These are phyloP conservation scores for Chionoecetes opilio DNA, from an alignment of 1,140 invertebrate species.

Conservation along the genomic window DNA sequence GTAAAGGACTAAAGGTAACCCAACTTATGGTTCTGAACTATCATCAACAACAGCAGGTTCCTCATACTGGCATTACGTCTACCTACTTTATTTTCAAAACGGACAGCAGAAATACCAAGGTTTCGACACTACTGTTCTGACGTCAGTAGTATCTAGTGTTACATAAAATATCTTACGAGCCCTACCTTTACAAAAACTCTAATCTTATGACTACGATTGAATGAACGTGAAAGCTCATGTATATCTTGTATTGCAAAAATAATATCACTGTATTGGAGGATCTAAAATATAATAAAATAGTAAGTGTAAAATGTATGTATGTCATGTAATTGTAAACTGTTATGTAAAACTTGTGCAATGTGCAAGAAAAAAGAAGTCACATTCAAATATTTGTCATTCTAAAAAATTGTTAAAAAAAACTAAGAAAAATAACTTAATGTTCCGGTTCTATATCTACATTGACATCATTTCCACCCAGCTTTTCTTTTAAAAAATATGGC, in stretches of 20 bases:
- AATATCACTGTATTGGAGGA: slow-evolving; percentile 52
- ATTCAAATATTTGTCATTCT: neutral
- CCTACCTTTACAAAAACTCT: slow-evolving; percentile 34
- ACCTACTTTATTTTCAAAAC: slow-evolving; percentile 76
- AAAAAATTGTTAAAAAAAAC: slow-evolving; percentile 50
- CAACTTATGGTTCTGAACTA: neutral
- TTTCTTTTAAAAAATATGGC: slow-evolving; percentile 24
- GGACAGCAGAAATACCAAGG: slow-evolving; percentile 49
- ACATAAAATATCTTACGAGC: slow-evolving; percentile 53
- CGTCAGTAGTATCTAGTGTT: slow-evolving; percentile 59
- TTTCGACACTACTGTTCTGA: slow-evolving; percentile 9
- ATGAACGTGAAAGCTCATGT: neutral
- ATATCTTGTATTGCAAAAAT: neutral
- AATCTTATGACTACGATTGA: neutral
- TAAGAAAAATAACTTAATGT: neutral
- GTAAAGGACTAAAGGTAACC: neutral
- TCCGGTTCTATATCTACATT: neutral
- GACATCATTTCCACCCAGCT: neutral
- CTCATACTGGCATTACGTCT: slow-evolving; percentile 40
- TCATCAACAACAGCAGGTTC: neutral
- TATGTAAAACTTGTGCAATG: neutral
- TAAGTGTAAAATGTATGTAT: slow-evolving; percentile 27
- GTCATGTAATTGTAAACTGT: neutral
- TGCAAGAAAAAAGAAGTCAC: neutral
- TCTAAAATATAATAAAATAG: slow-evolving; percentile 36